These are phyloP conservation scores for Protonibea diacanthus DNA, from an alignment of 2,797 vertebrate species.

Conservation along the genomic window DNA sequence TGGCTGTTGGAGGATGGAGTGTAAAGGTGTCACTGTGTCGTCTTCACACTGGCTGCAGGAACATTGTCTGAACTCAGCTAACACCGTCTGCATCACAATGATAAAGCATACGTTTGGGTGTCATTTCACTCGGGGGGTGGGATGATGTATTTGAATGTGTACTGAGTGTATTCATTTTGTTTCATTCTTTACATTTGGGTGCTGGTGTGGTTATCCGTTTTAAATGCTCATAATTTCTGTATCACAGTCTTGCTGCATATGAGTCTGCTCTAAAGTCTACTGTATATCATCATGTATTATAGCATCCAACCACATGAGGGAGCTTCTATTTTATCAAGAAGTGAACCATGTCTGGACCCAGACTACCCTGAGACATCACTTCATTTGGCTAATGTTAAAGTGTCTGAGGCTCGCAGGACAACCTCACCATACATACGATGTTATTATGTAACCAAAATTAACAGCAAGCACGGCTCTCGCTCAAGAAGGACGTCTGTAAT, in stretches of 20 bases:
- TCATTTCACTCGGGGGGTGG: neutral
- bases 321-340: conserved; percentile 5
- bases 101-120: conserved; percentile 20
- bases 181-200: conserved; percentile 12
- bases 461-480: conserved; percentile 50
- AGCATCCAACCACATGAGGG: conserved; percentile 20
- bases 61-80: conserved; percentile 43
- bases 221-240: neutral
- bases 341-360: conserved; percentile 14
- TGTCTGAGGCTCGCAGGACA: conserved; percentile 4
- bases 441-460: conserved; percentile 41
- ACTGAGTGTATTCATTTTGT: conserved; percentile 31
- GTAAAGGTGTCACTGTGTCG: conserved; percentile 31
- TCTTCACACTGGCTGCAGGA: conserved; percentile 47
- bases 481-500: neutral
- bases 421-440: conserved; percentile 38
- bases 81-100: conserved; percentile 41
- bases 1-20: conserved; percentile 35
- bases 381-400: neutral
- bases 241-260: conserved; percentile 8
- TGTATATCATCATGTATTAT: conserved; percentile 4
- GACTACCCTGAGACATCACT: conserved; percentile 1
- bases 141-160: conserved; percentile 15
- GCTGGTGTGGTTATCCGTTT: conserved; percentile 21
- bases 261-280: neutral